These are phyloP conservation scores for Prunella strophiata DNA, from an alignment of 2,797 vertebrate genomes.

Conservation along the genomic window DNA sequence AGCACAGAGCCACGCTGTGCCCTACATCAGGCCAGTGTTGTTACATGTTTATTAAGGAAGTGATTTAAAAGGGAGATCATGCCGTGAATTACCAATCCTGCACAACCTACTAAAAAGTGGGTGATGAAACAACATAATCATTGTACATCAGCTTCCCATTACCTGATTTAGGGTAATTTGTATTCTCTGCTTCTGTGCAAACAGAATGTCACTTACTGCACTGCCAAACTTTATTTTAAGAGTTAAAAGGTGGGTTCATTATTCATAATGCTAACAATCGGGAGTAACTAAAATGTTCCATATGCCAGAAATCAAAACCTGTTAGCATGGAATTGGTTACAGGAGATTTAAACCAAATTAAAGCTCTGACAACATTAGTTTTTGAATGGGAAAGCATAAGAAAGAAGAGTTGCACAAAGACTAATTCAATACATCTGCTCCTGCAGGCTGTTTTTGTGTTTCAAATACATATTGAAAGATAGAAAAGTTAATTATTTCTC, in stretches of 20 bases:
- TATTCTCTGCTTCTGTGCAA: slow-evolving; percentile 63
- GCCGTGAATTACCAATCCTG: slow-evolving; percentile 29
- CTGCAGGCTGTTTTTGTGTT: slow-evolving; percentile 46
- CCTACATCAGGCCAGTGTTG: slow-evolving; percentile 41
- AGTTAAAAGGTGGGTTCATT: slow-evolving; percentile 67
- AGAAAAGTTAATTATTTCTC: slow-evolving; percentile 31
- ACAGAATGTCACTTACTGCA: slow-evolving; percentile 53
- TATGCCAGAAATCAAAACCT: slow-evolving; percentile 60
- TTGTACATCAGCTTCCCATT: slow-evolving; percentile 52
- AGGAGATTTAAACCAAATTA: slow-evolving; percentile 67
- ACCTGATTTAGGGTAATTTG: slow-evolving; percentile 65
- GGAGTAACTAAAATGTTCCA: slow-evolving; percentile 57
- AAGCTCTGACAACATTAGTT: slow-evolving; percentile 45
- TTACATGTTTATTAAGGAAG: slow-evolving; percentile 67
- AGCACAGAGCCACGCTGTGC: slow-evolving; percentile 15
- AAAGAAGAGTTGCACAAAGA: slow-evolving; percentile 20
- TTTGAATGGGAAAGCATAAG: slow-evolving; percentile 19
- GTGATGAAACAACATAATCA: slow-evolving; percentile 49
- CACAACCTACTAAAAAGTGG: slow-evolving; percentile 28
- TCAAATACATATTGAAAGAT: slow-evolving; percentile 7
- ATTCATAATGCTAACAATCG: slow-evolving; percentile 46
- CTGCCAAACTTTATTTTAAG: slow-evolving; percentile 64
- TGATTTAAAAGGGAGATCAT: slow-evolving; percentile 57
- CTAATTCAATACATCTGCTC: slow-evolving; percentile 17
- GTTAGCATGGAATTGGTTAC: slow-evolving; percentile 52